Conservation (phyloP, 2,113 vertebrate species). For the Poicephalus meyeri region DNA sequence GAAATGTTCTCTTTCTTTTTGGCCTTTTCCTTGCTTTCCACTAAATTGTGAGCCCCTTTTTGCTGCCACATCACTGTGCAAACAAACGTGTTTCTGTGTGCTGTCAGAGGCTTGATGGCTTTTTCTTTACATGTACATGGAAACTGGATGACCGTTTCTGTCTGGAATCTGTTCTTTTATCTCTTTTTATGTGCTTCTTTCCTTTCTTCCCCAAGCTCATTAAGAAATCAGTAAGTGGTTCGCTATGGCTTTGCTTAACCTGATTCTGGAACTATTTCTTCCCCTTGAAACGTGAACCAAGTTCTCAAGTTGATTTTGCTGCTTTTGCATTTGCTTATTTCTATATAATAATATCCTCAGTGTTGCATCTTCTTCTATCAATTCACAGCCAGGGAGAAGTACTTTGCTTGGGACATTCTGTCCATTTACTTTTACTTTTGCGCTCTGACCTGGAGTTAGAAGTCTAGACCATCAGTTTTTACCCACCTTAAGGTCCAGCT, state of each 20-base stretch:
- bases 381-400: not conserved
- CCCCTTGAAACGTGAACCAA: not conserved
- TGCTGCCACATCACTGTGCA: not conserved
- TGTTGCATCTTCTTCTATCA: not conserved
- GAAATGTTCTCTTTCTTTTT: not conserved
- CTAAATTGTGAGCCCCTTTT: not conserved
- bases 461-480: not conserved
- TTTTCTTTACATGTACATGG: not conserved
- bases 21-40: not conserved
- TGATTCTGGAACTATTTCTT: conserved; percentile 1
- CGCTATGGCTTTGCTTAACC: conserved; percentile 15
- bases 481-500: not conserved
- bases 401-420: not conserved
- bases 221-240: conserved; percentile 40
- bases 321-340: conserved; percentile 8
- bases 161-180: conserved; percentile 16
- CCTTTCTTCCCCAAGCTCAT: not conserved
- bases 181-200: not conserved
- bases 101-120: not conserved
- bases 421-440: not conserved
- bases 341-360: not conserved
- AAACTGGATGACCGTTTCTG: conserved; percentile 8
- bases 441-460: not conserved
- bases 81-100: not conserved
- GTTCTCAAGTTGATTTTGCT: not conserved